phyloP scores from a whole-genome alignment of 2,888 invertebrate species.

The Agrochola macilenta region DNA sequence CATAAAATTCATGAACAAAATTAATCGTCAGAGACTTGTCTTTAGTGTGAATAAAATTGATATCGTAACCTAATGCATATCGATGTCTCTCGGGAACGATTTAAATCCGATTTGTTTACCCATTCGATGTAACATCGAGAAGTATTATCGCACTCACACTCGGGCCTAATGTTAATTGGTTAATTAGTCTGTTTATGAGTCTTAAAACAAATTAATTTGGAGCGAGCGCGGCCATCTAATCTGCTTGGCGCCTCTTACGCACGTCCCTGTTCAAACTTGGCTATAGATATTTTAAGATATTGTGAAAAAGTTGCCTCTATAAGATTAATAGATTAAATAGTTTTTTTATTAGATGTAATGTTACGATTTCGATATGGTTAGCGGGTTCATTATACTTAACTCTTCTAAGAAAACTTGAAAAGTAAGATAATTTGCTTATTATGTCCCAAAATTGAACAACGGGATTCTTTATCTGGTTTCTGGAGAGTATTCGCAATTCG shows the following conservation, averaged over 20 bases:
- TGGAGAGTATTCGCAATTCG: not conserved
- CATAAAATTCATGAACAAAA: slow-evolving; percentile 42
- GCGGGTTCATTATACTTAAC: not conserved
- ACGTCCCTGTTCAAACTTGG: slow-evolving; percentile 65
- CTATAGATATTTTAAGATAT: slow-evolving; percentile 31
- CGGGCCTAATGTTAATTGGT: slow-evolving; percentile 79
- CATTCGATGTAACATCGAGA: slow-evolving; percentile 65
- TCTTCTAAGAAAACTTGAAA: not conserved
- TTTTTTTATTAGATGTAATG: not conserved
- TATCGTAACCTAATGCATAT: slow-evolving; percentile 36
- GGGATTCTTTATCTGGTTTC: not conserved
- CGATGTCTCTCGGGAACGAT: slow-evolving; percentile 36
- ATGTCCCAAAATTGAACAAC: not conserved
- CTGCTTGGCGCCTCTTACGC: slow-evolving; percentile 77
- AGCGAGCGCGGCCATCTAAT: slow-evolving; percentile 74
- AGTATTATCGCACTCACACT: slow-evolving; percentile 57
- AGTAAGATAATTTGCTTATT: not conserved
- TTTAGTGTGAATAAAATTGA: slow-evolving; percentile 42
- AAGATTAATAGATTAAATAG: not conserved
- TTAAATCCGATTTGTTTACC: slow-evolving; percentile 74
- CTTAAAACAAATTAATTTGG: slow-evolving; percentile 81
- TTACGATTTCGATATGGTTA: not conserved
- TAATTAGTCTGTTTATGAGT: slow-evolving; percentile 81
- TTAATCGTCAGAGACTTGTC: slow-evolving; percentile 40
- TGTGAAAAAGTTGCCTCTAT: not conserved